Percentiles rank a stretch among this genome's conserved stretches.
Conservation (phyloP, 35 echinoderm and acorn worm species). For the Ophiothrix spiculata region DNA sequence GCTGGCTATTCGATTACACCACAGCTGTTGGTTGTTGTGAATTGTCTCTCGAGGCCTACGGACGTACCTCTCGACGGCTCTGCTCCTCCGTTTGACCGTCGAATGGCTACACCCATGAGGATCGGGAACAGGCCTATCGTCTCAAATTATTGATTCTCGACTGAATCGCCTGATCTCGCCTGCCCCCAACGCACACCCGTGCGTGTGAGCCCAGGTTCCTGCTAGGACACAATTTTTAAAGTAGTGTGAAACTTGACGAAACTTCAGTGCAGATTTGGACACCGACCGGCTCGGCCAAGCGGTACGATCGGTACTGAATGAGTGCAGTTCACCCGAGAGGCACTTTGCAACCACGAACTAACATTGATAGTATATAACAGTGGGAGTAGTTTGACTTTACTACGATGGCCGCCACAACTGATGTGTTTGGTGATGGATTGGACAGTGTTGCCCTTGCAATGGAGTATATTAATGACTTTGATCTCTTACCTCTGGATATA, state of each 20-base stretch:
- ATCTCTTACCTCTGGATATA: slow-evolving; percentile 61
- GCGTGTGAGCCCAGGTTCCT: slow-evolving; percentile 7
- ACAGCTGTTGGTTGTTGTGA: slow-evolving; percentile 7
- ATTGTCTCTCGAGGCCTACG: slow-evolving; percentile 4
- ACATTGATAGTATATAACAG: no score
- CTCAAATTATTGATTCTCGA: slow-evolving; percentile 27
- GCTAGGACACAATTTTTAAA: slow-evolving; percentile 17
- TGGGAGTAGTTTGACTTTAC: neutral
- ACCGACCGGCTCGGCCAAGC: neutral
- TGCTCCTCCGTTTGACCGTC: slow-evolving; percentile 36
- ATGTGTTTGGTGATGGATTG: neutral
- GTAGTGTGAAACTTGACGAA: neutral
- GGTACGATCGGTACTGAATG: slow-evolving; percentile 1
- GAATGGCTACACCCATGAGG: slow-evolving; percentile 30
- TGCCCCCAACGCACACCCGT: slow-evolving; percentile 21
- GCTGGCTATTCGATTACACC: neutral
- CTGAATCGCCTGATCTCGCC: neutral
- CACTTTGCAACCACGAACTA: neutral
- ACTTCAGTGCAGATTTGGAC: neutral
- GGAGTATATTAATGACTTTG: slow-evolving; percentile 94
- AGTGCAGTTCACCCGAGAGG: neutral
- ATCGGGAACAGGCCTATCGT: slow-evolving; percentile 22
- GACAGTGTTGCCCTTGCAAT: slow-evolving; percentile 54
- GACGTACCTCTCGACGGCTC: slow-evolving; percentile 8
- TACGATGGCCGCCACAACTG: neutral